Evolutionary conservation across 2,797 vertebrate genomes (phyloP).

Genomic region (Acrocephalus scirpaceus): DNA sequence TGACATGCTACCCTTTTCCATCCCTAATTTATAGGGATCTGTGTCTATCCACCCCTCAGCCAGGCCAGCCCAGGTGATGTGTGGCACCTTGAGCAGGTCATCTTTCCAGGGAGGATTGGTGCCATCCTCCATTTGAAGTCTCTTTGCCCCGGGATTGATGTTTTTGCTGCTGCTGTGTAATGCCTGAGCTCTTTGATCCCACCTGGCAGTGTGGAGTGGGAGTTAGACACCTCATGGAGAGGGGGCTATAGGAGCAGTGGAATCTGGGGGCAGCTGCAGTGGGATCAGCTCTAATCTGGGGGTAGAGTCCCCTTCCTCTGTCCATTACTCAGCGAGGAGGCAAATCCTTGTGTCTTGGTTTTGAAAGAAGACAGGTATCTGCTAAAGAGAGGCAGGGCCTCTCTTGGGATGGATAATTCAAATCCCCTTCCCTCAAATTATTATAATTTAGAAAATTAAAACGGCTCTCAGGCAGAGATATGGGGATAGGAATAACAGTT

Average conservation of each 20-base stretch:
- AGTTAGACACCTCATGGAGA: not conserved
- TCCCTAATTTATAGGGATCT: not conserved
- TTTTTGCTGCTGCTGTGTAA: not conserved
- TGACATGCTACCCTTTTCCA: not conserved
- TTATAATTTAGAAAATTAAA: no score
- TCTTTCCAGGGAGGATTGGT: not conserved
- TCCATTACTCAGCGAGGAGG: accelerated
- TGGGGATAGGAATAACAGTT: no score
- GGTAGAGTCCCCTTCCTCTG: not conserved
- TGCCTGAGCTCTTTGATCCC: not conserved
- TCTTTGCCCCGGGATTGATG: not conserved
- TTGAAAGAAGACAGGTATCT: no score
- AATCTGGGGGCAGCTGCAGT: accelerated
- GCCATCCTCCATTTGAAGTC: not conserved
- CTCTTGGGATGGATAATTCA: no score
- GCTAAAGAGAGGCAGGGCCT: no score
- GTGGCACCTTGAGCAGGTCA: not conserved
- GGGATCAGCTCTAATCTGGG: not conserved
- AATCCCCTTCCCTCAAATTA: no score
- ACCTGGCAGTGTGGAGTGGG: not conserved
- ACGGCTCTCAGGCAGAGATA: no score
- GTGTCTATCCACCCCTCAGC: not conserved
- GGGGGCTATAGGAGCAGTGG: not conserved
- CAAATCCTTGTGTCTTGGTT: no score
- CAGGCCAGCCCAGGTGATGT: not conserved